phyloP scores from a whole-genome alignment of 2,113 vertebrate species.

The Eudorcas thomsonii region DNA sequence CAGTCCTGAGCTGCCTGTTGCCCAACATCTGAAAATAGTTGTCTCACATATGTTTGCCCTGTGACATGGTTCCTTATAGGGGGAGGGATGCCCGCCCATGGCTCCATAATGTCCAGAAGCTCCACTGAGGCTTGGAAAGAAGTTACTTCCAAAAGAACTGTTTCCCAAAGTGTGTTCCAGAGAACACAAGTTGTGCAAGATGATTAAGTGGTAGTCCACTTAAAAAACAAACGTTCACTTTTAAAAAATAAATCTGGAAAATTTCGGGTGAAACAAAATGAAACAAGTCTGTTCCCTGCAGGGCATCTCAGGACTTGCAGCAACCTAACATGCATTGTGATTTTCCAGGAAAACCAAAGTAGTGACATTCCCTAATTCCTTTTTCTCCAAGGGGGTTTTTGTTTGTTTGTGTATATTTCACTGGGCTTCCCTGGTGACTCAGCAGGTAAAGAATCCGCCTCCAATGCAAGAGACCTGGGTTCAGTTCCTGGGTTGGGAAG shows the following conservation, averaged over 20 bases:
- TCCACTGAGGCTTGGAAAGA: background rate
- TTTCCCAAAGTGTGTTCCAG: background rate
- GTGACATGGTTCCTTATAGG: background rate
- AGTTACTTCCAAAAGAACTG: background rate
- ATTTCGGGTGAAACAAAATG: background rate
- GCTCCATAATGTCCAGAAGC: background rate
- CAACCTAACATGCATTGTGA: too few relatives aligned
- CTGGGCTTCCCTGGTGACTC: background rate
- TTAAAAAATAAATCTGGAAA: background rate
- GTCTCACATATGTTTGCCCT: background rate
- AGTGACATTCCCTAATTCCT: background rate
- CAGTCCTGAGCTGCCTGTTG: background rate
- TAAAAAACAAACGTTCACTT: background rate
- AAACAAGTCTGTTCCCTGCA: background rate
- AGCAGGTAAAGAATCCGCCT: background rate
- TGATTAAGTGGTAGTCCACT: background rate
- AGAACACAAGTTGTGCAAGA: background rate
- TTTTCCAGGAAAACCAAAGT: background rate
- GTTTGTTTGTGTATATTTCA: background rate
- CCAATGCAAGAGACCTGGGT: background rate
- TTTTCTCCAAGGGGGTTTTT: background rate
- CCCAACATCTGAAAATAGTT: background rate
- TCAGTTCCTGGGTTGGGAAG: background rate
- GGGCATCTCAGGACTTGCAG: background rate
- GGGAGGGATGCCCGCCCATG: accelerated